Percentiles rank a stretch among this genome's conserved stretches.
These are phyloP conservation scores for Musca domestica DNA, from an alignment of 1,140 invertebrate species.

Conservation along the genomic window DNA sequence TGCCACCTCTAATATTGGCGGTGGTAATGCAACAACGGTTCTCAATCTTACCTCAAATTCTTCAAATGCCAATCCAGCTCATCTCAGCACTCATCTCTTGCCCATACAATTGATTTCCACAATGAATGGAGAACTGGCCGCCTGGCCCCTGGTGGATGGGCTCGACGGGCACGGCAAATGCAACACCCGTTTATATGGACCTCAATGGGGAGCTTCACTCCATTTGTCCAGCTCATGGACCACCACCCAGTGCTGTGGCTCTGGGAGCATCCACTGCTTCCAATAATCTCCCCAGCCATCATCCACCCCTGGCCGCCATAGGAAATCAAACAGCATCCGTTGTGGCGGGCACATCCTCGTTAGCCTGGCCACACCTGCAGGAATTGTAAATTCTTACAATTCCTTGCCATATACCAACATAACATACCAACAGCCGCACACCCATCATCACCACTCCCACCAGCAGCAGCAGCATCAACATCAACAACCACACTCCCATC, in stretches of 20 bases:
- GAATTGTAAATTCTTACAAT: slow-evolving; percentile 20
- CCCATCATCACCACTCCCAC: neutral
- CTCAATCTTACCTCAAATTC: neutral
- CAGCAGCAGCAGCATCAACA: slow-evolving; percentile 26
- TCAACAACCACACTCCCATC: slow-evolving; percentile 25
- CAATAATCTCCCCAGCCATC: too few species aligned
- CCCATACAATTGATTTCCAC: slow-evolving; percentile 3
- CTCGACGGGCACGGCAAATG: slow-evolving; percentile 5
- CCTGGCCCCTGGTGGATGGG: slow-evolving; percentile 46
- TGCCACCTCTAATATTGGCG: slow-evolving; percentile 40
- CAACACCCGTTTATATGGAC: slow-evolving; percentile 49
- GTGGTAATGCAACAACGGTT: slow-evolving; percentile 1
- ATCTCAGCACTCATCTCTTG: slow-evolving; percentile 4
- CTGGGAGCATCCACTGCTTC: neutral
- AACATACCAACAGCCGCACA: slow-evolving; percentile 23
- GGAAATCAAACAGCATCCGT: slow-evolving; percentile 32
- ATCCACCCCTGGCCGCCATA: slow-evolving; percentile 16
- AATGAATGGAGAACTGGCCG: slow-evolving; percentile 16
- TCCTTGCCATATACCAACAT: slow-evolving; percentile 21
- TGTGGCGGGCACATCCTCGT: slow-evolving; percentile 30
- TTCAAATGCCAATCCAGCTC: neutral
- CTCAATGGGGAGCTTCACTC: slow-evolving; percentile 47
- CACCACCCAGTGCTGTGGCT: slow-evolving; percentile 33
- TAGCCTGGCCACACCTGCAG: slow-evolving; percentile 26
- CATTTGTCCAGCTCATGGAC: slow-evolving; percentile 49